phyloP scores from a whole-genome alignment of 1,140 invertebrate species.

The Bombus soroeensis region DNA sequence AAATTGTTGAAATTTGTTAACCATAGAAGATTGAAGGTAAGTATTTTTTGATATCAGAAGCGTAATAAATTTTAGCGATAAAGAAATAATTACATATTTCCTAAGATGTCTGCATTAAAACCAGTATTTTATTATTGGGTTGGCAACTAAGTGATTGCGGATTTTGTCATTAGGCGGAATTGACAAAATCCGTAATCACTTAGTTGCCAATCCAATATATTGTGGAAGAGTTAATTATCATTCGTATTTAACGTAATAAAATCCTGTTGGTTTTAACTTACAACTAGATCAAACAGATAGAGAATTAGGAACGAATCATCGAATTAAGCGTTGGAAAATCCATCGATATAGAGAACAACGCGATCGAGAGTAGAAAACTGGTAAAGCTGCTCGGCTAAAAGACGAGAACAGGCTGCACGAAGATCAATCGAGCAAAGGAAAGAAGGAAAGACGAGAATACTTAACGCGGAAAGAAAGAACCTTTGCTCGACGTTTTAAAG shows the following conservation, averaged over 20 bases:
- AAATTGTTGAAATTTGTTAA: not conserved
- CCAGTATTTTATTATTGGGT: not conserved
- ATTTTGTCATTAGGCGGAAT: no score
- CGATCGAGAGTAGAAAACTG: not conserved
- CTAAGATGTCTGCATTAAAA: not conserved
- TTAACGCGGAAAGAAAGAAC: not conserved
- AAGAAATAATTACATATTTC: not conserved
- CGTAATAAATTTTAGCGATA: not conserved
- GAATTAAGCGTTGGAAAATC: not conserved
- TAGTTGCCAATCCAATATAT: no score
- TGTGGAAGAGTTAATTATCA: not conserved
- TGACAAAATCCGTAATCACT: no score
- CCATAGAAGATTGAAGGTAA: not conserved
- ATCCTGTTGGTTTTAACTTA: no score
- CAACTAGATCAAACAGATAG: no score
- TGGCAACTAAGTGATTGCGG: no score
- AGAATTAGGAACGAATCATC: no score
- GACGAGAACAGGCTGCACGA: not conserved
- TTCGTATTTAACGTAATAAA: no score
- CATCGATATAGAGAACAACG: not conserved
- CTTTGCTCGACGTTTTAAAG: not conserved
- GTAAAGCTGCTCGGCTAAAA: not conserved
- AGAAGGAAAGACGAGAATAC: conserved; percentile 6
- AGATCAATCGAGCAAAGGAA: conserved; percentile 3
- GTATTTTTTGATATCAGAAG: not conserved